Percentiles rank a stretch among this genome's conserved stretches.
phyloP scores from a whole-genome alignment of 2,888 invertebrate species.

The Autographa gamma region DNA sequence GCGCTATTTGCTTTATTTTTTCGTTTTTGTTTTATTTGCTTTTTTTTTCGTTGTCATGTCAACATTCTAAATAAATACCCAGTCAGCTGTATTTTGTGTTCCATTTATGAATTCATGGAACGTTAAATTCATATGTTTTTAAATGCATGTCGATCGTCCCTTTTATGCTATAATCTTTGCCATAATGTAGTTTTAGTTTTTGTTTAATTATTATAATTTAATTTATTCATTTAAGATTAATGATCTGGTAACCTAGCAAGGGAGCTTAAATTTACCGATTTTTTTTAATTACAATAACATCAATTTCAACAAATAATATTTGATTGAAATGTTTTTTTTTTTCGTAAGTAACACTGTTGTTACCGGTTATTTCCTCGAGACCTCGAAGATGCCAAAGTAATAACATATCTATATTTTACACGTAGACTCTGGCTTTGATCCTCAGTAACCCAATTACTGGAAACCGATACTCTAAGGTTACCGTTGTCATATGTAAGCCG shows the following conservation, averaged over 20 bases:
- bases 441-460: constrained; percentile 4
- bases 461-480: constrained; percentile 5
- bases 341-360: too few species aligned
- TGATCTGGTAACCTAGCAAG: too few species aligned
- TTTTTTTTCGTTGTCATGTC: constrained; percentile 8
- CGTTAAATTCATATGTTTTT: not conserved
- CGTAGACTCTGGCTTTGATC: not conserved
- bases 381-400: not conserved
- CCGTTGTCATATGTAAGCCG: not conserved
- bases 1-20: constrained; percentile 12
- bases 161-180: too few species aligned
- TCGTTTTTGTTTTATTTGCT: constrained; percentile 9
- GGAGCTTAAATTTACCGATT: too few species aligned
- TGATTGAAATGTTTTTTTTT: too few species aligned
- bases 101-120: not conserved
- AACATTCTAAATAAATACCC: constrained; percentile 27
- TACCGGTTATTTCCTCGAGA: not conserved
- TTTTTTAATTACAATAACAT: too few species aligned
- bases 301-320: too few species aligned
- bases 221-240: too few species aligned
- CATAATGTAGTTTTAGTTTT: too few species aligned
- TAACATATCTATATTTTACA: constrained; percentile 2
- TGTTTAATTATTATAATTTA: too few species aligned
- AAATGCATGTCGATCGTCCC: too few species aligned
- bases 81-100: constrained; percentile 10